These are phyloP conservation scores for Apodemia hepburni DNA, from an alignment of 2,888 invertebrate genomes.

Conservation along the genomic window DNA sequence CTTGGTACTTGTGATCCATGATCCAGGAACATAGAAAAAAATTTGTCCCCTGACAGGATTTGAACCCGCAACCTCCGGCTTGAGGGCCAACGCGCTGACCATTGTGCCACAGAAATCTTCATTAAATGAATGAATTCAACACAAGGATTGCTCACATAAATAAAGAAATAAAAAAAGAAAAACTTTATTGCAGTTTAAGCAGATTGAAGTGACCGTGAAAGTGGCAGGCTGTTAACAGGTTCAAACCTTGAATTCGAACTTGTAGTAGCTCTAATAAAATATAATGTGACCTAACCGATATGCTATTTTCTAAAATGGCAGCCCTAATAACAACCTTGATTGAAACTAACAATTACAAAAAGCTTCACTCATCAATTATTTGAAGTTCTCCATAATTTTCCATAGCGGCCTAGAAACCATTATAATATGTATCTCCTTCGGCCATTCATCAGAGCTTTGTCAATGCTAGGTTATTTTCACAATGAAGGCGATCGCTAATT, in stretches of 20 bases:
- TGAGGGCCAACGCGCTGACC: too few relatives aligned
- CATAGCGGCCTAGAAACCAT: neutral
- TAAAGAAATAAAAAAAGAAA: neutral
- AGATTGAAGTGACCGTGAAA: neutral
- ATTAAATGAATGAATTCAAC: too few relatives aligned
- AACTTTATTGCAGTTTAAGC: neutral
- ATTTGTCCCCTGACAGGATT: too few relatives aligned
- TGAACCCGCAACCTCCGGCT: too few relatives aligned
- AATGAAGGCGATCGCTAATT: constrained; percentile 31
- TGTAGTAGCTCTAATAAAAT: neutral
- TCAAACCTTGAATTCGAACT: neutral
- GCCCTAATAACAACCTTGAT: neutral
- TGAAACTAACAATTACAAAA: neutral
- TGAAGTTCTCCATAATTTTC: neutral
- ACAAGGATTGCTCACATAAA: too few relatives aligned
- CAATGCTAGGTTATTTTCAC: constrained; percentile 34
- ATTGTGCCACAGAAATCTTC: too few relatives aligned
- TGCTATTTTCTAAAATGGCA: neutral
- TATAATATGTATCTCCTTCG: constrained; percentile 20
- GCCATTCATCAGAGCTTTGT: constrained; percentile 28
- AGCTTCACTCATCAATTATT: neutral
- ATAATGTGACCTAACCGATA: neutral
- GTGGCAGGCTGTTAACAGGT: too few relatives aligned
- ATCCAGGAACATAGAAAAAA: too few relatives aligned
- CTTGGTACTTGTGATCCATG: too few relatives aligned